Base-by-base conservation (phyloP, 1,140 invertebrate genomes). In the Streblospio benedicti region DNA sequence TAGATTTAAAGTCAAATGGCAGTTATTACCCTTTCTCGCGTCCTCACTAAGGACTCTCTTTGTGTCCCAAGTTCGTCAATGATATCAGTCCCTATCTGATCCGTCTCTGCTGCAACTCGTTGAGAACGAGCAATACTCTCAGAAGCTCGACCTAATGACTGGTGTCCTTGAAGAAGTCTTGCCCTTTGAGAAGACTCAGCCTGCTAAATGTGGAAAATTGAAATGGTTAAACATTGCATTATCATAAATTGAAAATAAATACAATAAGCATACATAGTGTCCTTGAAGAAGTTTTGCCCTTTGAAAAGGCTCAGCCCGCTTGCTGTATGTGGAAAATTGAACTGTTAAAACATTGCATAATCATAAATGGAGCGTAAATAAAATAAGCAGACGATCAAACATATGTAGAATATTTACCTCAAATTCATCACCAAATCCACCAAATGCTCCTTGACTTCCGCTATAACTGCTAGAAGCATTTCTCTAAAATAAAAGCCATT, bases 1-100 rank as follows among this genome's bases (percentile, higher is more conserved):
- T n/a, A n/a, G n/a, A n/a, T n/a, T n/a, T n/a, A n/a, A n/a, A n/a
- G n/a, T n/a, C n/a, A n/a, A n/a, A n/a, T n/a, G n/a, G 14, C 23
- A 5, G 23, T 23, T 57, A 67, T 61, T 65, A 78, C 76, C 61
- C 76, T 70, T 28, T 79, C 78, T 70, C 82, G 82, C 14, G 85
- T 84, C 62, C 84, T 67, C 2, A 83, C 67, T 12, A 88, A 73
- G 14, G 81, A 74, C 66, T 87, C 85, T 62, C 86, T 75, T 69
- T 87, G 86, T 57, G 71, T 75, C 1, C 81, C 81, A 25, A 87
- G 70, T 67, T 87, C 85, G 53, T 81, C 79, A n/a, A 88, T 79
- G 5, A 89, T 87, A 71, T 87, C 86, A 2, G 83, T 84, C 0
- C 87, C 89, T 64, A 90, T 82, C 67, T 84, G 80, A 75, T 91